Base-by-base conservation (phyloP, 2,797 vertebrate species). In the Ctenosaura bakeri region DNA sequence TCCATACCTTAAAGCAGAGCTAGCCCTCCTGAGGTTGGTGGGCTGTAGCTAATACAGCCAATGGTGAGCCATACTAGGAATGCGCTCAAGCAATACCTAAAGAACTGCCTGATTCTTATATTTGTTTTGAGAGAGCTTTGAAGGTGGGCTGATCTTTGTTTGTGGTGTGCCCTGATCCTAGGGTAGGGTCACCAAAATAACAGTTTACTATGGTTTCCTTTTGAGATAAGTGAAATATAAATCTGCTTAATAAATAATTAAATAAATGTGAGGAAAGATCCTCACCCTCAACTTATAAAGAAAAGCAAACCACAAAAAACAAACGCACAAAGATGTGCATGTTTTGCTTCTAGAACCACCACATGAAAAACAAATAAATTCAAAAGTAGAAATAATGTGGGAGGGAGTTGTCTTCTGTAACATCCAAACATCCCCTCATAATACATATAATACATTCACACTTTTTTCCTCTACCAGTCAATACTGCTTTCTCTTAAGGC, bases 371-470 rank as follows among this genome's bases (percentile, higher is more conserved):
- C 35, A n/a, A 74, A 74, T 77, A 74, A 16, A 38, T 74, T 35
- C 14, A 35, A 38, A 74, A 74, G 38, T 20, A 76, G 22, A 38
- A 77, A 42, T 77, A 77, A 82, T 0, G 20, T 26, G 26, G 62
- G 14, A 38, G 52, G 62, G 32, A 26, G 2, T n/a, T n/a, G n/a
- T n/a, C n/a, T n/a, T 32, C 46, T 16, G 6, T 52, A 66, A 66
- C n/a, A 78, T 38, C 52, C 88, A 77, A 13, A 8, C 32, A 14
- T 89, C 6, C 9, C 83, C 29, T 90, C 54, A n/a, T n/a, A n/a
- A n/a, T n/a, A n/a, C n/a, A n/a, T n/a, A 64, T 90, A 92, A 94
- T 83, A 87, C 22, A 35, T 88, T 90, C 46, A 78, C n/a, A 78
- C 42, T 42, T n/a, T 66, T 52, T 54, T 22, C 12, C 52, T 42